phyloP scores from a whole-genome alignment of 2,113 vertebrate genomes.

The Eulemur rufifrons region DNA sequence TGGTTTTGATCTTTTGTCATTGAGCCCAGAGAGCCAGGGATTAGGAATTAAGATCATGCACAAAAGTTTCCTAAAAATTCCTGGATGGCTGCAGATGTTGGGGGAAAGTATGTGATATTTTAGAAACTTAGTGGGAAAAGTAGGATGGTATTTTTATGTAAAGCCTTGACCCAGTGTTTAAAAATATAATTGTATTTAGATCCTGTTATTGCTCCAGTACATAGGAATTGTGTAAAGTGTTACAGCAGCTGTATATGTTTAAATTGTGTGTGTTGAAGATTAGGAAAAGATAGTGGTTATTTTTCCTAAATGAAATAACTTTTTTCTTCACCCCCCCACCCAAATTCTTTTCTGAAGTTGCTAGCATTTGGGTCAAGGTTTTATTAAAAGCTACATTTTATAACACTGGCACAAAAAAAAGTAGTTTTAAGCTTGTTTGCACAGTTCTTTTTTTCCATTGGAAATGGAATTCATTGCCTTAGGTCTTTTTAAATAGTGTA shows the following conservation, averaged over 20 bases:
- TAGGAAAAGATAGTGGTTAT: conserved; percentile 83
- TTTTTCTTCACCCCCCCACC: conserved; percentile 65
- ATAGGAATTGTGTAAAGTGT: conserved; percentile 86
- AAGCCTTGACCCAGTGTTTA: conserved; percentile 87
- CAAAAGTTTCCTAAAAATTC: conserved; percentile 85
- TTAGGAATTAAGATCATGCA: conserved; percentile 89
- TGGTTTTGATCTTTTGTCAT: conserved; percentile 88
- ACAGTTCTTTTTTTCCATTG: conserved; percentile 89
- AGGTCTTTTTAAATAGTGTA: conserved; percentile 90
- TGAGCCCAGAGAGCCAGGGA: conserved; percentile 89
- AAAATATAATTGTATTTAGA: conserved; percentile 84
- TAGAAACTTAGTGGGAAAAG: conserved; percentile 84
- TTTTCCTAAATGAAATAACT: conserved; percentile 84
- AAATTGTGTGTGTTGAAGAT: conserved; percentile 82
- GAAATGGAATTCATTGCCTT: conserved; percentile 93
- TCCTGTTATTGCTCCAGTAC: conserved; percentile 84
- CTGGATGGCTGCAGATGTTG: conserved; percentile 87
- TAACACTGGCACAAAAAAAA: conserved; percentile 86
- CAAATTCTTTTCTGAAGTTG: conserved; percentile 85
- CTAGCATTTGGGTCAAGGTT: conserved; percentile 88
- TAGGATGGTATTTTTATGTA: conserved; percentile 88
- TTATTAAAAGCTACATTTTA: conserved; percentile 88
- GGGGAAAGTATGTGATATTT: conserved; percentile 84
- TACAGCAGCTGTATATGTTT: conserved; percentile 84
- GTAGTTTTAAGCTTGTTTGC: conserved; percentile 90